These are phyloP conservation scores for Sylvilagus bachmani DNA, from an alignment of 2,113 vertebrate genomes.

Conservation along the genomic window DNA sequence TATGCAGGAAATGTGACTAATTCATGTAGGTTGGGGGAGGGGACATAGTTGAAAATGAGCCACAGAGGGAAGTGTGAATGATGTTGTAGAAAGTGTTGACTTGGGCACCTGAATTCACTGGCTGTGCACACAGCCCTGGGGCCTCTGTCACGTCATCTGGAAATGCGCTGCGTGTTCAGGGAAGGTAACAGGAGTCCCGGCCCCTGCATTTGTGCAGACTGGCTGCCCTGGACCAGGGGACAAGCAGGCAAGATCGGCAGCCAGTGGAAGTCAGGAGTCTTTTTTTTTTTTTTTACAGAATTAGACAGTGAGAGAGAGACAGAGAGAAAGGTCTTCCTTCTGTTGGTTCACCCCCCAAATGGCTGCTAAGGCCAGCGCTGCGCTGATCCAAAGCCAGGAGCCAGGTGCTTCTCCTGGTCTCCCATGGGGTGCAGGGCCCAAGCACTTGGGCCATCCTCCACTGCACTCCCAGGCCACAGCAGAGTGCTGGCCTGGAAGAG, in stretches of 20 bases:
- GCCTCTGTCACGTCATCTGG: background rate
- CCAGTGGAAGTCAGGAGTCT: no score
- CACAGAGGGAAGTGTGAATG: background rate
- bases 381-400: no score
- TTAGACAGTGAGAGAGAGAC: no score
- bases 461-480: no score
- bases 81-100: background rate
- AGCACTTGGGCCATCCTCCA: no score
- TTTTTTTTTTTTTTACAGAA: background rate
- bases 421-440: no score
- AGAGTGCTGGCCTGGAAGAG: no score
- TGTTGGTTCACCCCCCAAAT: no score
- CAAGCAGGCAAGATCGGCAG: no score
- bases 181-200: background rate
- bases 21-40: background rate
- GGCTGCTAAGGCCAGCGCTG: no score
- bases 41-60: background rate
- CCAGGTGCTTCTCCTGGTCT: no score
- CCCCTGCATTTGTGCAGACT: background rate
- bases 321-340: no score
- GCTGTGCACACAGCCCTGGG: background rate
- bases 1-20: background rate
- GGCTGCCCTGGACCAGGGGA: background rate
- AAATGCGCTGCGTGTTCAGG: background rate
- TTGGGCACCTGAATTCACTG: background rate